Conservation (phyloP, 2,797 vertebrate species). For the Chrysocyon brachyurus region DNA sequence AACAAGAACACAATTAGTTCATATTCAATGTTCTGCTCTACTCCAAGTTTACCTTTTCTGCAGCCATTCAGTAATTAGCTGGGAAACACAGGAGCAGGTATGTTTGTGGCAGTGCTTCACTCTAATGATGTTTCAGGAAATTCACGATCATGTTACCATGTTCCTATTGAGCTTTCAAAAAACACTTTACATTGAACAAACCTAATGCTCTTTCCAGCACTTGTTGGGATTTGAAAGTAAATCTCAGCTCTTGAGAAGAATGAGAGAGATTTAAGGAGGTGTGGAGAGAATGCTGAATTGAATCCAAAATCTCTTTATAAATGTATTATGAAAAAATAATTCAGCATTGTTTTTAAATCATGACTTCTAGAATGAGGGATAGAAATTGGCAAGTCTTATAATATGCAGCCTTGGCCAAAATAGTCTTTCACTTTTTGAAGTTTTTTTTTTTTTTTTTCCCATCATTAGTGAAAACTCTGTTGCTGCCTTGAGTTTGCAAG, state of each 20-base stretch:
- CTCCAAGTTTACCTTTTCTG: background rate
- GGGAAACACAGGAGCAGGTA: background rate
- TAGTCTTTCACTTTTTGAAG: slow-evolving; percentile 4
- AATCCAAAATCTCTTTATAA: slow-evolving; percentile 68
- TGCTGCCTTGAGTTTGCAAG: background rate
- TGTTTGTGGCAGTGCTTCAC: background rate
- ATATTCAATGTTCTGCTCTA: background rate
- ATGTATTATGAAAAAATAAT: slow-evolving; percentile 68
- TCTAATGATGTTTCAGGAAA: slow-evolving; percentile 60
- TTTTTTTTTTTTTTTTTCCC: background rate
- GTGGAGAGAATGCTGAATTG: slow-evolving; percentile 79
- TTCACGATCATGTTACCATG: slow-evolving; percentile 11
- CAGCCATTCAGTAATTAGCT: background rate
- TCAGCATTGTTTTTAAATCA: slow-evolving; percentile 60
- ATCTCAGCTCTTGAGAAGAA: slow-evolving; percentile 73
- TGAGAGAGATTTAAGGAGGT: slow-evolving; percentile 75
- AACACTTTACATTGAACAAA: slow-evolving; percentile 26
- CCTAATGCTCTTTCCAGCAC: slow-evolving; percentile 65
- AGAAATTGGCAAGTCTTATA: slow-evolving; percentile 62
- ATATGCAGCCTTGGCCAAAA: slow-evolving; percentile 30
- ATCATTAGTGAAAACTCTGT: background rate
- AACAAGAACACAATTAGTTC: background rate
- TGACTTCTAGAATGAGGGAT: slow-evolving; percentile 39
- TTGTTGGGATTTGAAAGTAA: slow-evolving; percentile 80
- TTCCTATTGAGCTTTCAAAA: slow-evolving; percentile 53